Conservation (phyloP, 2,113 vertebrate genomes). For the Carettochelys insculpta region DNA sequence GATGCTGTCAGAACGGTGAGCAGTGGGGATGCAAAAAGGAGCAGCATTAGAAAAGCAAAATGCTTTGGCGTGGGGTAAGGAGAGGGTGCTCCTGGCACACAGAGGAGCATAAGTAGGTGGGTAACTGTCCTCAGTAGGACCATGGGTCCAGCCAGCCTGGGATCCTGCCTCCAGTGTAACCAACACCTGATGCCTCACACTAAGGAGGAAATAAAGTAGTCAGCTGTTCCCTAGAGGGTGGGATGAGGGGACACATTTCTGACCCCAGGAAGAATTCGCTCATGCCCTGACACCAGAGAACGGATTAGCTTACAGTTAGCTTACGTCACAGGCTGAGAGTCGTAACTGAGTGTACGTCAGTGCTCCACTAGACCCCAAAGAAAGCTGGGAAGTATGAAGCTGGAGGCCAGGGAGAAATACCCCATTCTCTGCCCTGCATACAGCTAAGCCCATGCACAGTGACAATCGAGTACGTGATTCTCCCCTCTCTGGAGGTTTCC, state of each 20-base stretch:
- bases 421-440: neutral
- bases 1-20: fast-evolving
- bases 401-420: neutral
- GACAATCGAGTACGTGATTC: neutral
- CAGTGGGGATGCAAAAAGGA: neutral
- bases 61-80: fast-evolving
- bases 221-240: neutral
- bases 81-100: neutral
- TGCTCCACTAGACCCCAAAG: neutral
- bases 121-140: neutral
- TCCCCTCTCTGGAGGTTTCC: neutral
- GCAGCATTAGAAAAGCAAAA: neutral
- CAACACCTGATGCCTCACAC: neutral
- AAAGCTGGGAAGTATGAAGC: constrained; percentile 6
- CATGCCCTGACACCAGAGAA: neutral
- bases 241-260: neutral
- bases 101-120: neutral
- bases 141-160: neutral
- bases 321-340: neutral
- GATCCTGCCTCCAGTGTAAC: neutral
- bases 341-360: neutral
- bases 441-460: neutral
- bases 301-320: neutral
- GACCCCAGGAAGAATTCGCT: neutral
- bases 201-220: neutral